These are phyloP conservation scores for Lagopus muta DNA, from an alignment of 2,113 vertebrate genomes.

Conservation along the genomic window DNA sequence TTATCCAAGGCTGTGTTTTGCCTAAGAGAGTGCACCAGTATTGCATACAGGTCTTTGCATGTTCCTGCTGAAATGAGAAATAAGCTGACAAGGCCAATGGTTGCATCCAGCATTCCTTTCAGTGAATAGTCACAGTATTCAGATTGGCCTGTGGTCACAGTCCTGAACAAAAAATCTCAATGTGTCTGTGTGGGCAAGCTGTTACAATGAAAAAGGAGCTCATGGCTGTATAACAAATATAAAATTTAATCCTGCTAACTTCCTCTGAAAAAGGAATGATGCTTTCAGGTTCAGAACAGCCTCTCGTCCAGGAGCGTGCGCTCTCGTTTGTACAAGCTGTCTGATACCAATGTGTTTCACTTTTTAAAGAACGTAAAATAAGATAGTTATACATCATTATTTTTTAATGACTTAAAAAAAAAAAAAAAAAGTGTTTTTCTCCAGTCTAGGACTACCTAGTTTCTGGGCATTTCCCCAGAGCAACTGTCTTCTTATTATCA, in stretches of 20 bases:
- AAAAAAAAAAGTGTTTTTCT: background rate
- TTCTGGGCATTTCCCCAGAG: background rate
- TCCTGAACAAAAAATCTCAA: background rate
- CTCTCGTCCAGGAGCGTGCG: background rate
- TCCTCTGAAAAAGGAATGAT: background rate
- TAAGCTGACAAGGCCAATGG: background rate
- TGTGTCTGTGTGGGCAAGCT: background rate
- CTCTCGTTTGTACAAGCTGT: background rate
- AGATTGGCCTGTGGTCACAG: background rate
- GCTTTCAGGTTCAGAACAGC: background rate
- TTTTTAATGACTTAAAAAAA: background rate
- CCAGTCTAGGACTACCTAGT: background rate
- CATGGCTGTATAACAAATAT: background rate
- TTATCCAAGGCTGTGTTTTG: background rate
- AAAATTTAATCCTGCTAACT: background rate
- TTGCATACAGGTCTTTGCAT: background rate
- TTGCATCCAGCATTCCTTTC: conserved; percentile 20
- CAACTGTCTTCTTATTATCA: background rate
- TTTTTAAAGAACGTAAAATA: background rate
- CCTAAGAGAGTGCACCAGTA: background rate
- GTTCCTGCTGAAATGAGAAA: conserved; percentile 35
- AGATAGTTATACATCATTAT: background rate
- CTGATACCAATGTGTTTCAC: background rate
- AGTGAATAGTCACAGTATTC: conserved; percentile 19
- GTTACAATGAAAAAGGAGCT: background rate